Evolutionary conservation across 2,797 vertebrate genomes (phyloP).

Genomic region (Salarias fasciatus): DNA sequence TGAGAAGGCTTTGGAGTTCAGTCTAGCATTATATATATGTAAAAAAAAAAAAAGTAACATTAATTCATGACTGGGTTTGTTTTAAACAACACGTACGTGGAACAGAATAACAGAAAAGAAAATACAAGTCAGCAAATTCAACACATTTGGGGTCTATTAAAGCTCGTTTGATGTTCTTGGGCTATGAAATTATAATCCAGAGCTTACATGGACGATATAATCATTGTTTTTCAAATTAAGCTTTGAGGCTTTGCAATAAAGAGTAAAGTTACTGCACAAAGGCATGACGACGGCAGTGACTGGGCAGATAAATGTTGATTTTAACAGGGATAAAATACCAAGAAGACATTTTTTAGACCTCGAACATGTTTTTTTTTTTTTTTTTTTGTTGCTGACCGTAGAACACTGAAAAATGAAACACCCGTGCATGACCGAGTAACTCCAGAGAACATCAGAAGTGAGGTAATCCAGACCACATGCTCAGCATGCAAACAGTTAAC

Average conservation of each 20-base stretch:
- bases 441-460: constrained; percentile 75
- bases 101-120: constrained; percentile 51
- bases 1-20: constrained; percentile 30
- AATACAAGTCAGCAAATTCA: constrained; percentile 64
- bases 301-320: constrained; percentile 62
- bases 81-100: constrained; percentile 58
- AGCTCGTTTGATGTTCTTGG: constrained; percentile 67
- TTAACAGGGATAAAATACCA: constrained; percentile 52
- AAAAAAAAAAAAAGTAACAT: constrained; percentile 47
- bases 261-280: constrained; percentile 47
- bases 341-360: constrained; percentile 22
- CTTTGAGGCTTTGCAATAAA: constrained; percentile 68
- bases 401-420: constrained; percentile 70
- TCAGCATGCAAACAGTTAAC: constrained; percentile 94
- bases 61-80: constrained; percentile 62
- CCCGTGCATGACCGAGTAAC: constrained; percentile 83
- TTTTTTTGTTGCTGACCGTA: constrained; percentile 32
- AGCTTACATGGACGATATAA: constrained; percentile 72
- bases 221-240: constrained; percentile 70
- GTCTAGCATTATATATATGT: constrained; percentile 26
- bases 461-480: constrained; percentile 95
- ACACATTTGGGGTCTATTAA: constrained; percentile 70
- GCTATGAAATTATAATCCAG: constrained; percentile 73
- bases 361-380: constrained; percentile 41
- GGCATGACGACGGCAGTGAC: constrained; percentile 42